Evolutionary conservation across 2,888 invertebrate genomes (phyloP).

Genomic region (Chrysodeixis includens): DNA sequence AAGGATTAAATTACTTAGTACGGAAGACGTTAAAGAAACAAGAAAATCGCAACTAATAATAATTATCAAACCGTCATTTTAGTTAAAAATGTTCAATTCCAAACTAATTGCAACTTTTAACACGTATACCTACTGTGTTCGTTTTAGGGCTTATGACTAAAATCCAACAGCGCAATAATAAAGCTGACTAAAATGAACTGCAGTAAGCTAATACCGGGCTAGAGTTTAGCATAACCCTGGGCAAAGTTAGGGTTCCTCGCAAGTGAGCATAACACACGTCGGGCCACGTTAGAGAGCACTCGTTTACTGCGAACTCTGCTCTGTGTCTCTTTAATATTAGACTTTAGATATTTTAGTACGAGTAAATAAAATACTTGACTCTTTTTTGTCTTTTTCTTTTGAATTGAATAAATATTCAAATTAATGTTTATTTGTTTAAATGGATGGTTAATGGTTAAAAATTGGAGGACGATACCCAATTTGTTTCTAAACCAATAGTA

Average conservation of each 20-base stretch:
- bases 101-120: too few relatives aligned
- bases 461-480: too few relatives aligned
- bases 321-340: slow-evolving; percentile 29
- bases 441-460: too few relatives aligned
- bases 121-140: too few relatives aligned
- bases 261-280: slow-evolving; percentile 41
- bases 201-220: not conserved
- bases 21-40: too few relatives aligned
- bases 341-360: slow-evolving; percentile 16
- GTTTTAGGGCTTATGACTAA: too few relatives aligned
- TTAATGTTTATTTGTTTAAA: too few relatives aligned
- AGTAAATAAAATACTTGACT: not conserved
- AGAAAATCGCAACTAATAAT: too few relatives aligned
- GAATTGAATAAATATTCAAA: not conserved
- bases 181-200: not conserved
- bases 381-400: not conserved
- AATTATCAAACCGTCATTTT: too few relatives aligned
- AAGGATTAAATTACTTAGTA: too few relatives aligned
- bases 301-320: slow-evolving; percentile 16
- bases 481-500: too few relatives aligned
- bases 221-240: slow-evolving; percentile 19
- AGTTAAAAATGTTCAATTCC: too few relatives aligned
- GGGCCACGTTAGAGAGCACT: slow-evolving; percentile 20
- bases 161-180: not conserved
- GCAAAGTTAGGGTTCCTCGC: slow-evolving; percentile 18